Conservation (phyloP, 2,797 vertebrate species). For the Lemur catta region DNA sequence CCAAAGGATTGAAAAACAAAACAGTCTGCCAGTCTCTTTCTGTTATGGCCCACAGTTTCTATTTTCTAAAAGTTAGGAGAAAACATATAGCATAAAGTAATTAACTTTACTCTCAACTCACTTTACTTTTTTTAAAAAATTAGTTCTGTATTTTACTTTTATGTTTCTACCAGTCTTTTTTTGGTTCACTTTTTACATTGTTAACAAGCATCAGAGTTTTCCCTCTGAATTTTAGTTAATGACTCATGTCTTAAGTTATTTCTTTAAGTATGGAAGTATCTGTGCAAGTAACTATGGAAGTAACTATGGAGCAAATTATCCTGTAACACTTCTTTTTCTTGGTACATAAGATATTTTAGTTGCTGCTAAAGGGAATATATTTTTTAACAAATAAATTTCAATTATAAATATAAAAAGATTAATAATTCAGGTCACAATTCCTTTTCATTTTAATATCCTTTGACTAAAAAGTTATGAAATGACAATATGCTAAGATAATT, state of each 20-base stretch:
- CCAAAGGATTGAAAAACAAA: not conserved
- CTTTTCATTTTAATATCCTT: not conserved
- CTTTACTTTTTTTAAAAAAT: too few relatives aligned
- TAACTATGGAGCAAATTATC: not conserved
- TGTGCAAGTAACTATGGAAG: not conserved
- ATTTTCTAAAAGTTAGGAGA: not conserved
- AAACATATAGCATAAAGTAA: not conserved
- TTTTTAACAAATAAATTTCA: not conserved
- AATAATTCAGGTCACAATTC: not conserved
- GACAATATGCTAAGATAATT: not conserved
- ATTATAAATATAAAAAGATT: not conserved
- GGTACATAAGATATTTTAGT: not conserved
- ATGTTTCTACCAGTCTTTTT: not conserved
- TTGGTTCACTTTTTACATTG: not conserved
- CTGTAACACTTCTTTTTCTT: not conserved
- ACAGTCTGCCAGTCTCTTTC: not conserved
- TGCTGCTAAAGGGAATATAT: not conserved
- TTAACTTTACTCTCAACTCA: not conserved
- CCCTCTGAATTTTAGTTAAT: not conserved
- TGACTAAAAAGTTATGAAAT: not conserved
- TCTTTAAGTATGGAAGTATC: not conserved
- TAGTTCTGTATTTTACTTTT: not conserved
- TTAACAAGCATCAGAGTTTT: not conserved
- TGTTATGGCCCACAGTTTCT: not conserved
- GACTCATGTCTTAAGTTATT: not conserved